A percentile compares a stretch with the other conserved stretches of the same genome.
Evolutionary conservation across 2,113 vertebrate genomes (phyloP).

Genomic region (Myotis davidii): DNA sequence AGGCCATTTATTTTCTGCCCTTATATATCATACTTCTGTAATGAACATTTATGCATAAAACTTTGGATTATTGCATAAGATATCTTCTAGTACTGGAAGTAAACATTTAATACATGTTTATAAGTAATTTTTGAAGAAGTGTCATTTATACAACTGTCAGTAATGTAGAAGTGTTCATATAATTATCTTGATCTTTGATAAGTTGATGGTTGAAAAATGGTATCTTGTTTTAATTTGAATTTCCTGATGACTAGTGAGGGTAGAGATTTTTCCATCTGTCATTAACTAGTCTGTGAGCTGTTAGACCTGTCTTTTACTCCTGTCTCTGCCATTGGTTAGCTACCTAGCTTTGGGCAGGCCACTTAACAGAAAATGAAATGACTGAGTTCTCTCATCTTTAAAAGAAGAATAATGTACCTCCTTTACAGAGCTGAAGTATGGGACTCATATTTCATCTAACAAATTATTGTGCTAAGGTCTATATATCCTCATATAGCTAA

Average conservation of each 20-base stretch:
- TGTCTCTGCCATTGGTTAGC: not conserved
- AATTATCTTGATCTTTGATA: constrained; percentile 46
- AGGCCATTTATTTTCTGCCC: constrained; percentile 17
- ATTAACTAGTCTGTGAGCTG: not conserved
- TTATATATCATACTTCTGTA: constrained; percentile 23
- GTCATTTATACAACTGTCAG: not conserved
- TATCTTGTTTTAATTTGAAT: constrained; percentile 36
- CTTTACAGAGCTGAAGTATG: not conserved
- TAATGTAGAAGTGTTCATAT: not conserved
- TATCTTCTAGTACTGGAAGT: constrained; percentile 24
- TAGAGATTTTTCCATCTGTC: not conserved
- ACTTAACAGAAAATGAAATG: constrained; percentile 7
- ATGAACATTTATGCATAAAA: constrained; percentile 2
- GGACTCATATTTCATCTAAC: not conserved
- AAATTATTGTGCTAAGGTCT: not conserved
- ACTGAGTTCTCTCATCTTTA: not conserved
- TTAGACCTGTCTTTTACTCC: not conserved
- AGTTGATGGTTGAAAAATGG: constrained; percentile 15
- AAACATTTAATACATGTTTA: not conserved
- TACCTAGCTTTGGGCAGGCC: not conserved
- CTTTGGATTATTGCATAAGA: constrained; percentile 9
- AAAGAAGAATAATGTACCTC: constrained; percentile 8
- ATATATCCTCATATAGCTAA: not conserved
- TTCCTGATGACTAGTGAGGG: not conserved
- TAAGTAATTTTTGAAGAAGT: constrained; percentile 44